Conservation (phyloP, 2,888 invertebrate genomes). For the Euzetes globulus region DNA sequence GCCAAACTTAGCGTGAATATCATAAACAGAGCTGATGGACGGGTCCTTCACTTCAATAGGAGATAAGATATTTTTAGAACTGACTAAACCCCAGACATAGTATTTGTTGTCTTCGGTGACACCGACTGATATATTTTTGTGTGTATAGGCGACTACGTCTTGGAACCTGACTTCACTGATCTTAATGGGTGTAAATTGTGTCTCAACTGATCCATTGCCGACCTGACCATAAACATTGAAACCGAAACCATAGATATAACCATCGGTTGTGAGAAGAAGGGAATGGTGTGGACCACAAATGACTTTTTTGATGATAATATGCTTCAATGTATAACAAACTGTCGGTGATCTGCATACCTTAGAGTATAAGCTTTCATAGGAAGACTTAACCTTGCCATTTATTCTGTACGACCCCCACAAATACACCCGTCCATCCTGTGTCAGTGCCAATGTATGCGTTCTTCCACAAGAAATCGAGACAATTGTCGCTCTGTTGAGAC, state of each 20-base stretch:
- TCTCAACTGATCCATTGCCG: not conserved
- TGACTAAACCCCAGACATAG: not conserved
- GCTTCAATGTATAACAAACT: not conserved
- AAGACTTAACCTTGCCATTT: too few species aligned
- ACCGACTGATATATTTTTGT: not conserved
- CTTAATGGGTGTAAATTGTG: not conserved
- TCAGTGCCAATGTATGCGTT: constrained; percentile 69
- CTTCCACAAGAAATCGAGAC: constrained; percentile 65
- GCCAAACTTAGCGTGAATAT: too few species aligned
- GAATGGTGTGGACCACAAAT: not conserved
- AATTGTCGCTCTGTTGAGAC: not conserved
- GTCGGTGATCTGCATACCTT: not conserved
- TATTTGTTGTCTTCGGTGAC: not conserved
- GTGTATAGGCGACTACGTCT: not conserved
- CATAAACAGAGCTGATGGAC: too few species aligned
- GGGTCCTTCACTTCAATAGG: too few species aligned
- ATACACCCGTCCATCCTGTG: constrained; percentile 64
- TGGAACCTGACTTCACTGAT: not conserved
- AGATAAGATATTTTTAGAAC: too few species aligned
- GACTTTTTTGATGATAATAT: not conserved
- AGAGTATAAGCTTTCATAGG: too few species aligned
- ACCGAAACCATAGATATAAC: not conserved
- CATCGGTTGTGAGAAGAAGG: not conserved
- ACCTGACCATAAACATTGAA: not conserved
- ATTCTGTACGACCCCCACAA: too few species aligned